These are phyloP conservation scores for Toxonevra muliebris DNA, from an alignment of 2,888 invertebrate genomes.

Conservation along the genomic window DNA sequence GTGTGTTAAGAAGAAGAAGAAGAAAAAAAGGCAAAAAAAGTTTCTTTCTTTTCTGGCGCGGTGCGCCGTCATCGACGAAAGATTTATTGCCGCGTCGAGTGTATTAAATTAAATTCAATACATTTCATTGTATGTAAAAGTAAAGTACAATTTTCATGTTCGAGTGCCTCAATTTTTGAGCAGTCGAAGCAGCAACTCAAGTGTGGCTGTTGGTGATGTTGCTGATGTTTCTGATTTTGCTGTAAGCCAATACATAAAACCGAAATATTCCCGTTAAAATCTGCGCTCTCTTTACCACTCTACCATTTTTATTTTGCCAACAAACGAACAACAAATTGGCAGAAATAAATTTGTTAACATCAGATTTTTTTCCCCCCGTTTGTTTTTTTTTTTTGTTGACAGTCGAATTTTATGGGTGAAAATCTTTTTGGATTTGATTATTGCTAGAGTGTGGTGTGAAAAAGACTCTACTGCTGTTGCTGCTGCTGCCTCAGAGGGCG, in stretches of 20 bases:
- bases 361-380: too few relatives aligned
- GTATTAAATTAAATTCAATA: constrained; percentile 30
- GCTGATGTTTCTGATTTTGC: constrained; percentile 5
- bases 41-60: neutral
- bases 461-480: neutral
- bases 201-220: constrained; percentile 7
- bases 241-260: constrained; percentile 9
- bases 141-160: constrained; percentile 4
- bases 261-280: neutral
- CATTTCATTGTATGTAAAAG: neutral
- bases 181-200: neutral
- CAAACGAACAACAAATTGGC: constrained; percentile 22
- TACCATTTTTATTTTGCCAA: neutral
- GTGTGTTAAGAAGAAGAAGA: neutral
- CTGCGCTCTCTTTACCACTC: too few relatives aligned
- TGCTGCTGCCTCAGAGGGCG: neutral
- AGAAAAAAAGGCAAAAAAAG: neutral
- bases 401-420: constrained; percentile 22
- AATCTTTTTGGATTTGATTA: neutral
- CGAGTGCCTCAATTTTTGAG: constrained; percentile 10
- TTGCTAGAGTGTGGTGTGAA: too few relatives aligned
- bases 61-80: constrained; percentile 13
- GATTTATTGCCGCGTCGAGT: constrained; percentile 29
- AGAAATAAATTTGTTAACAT: constrained; percentile 22
- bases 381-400: constrained; percentile 23